Evolutionary conservation across 1,140 invertebrate species (phyloP).

Genomic region (Drosophila ananassae): DNA sequence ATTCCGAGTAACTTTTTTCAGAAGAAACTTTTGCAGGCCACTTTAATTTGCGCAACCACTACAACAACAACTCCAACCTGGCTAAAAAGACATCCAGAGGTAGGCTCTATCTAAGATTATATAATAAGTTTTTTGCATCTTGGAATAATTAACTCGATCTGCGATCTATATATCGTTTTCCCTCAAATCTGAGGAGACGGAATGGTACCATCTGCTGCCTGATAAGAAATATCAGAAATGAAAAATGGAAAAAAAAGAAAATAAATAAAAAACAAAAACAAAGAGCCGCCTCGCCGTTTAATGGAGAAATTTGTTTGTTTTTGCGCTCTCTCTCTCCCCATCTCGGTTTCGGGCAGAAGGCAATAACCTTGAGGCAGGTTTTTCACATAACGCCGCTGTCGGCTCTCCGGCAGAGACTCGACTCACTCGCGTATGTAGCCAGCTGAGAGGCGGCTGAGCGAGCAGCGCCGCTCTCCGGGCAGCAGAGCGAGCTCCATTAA

Average conservation of each 20-base stretch:
- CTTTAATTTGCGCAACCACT: constrained; percentile 57
- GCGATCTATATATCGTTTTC: too few relatives aligned
- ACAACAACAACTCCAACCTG: constrained; percentile 11
- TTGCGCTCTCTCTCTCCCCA: constrained; percentile 60
- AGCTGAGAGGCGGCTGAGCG: too few relatives aligned
- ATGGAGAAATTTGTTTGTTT: constrained; percentile 75
- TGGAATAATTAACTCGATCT: too few relatives aligned
- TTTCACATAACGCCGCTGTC: constrained; percentile 63
- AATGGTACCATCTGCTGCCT: constrained; percentile 31
- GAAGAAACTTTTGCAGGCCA: constrained; percentile 50
- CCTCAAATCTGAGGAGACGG: background rate
- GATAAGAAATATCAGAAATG: constrained; percentile 29
- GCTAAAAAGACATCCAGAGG: too few relatives aligned
- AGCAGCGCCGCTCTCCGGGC: constrained; percentile 7
- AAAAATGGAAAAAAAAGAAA: constrained; percentile 18
- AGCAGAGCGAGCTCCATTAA: constrained; percentile 57
- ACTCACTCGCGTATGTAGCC: too few relatives aligned
- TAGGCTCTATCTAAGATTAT: too few relatives aligned
- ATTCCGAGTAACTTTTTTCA: constrained; percentile 29
- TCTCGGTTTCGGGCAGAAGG: constrained; percentile 60
- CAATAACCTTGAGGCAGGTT: constrained; percentile 81
- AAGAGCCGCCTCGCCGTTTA: constrained; percentile 57
- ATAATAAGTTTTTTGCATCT: too few relatives aligned
- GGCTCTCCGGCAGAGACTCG: constrained; percentile 9
- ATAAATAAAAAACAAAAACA: constrained; percentile 24